A percentile compares a stretch with the other conserved stretches of the same genome.
These are phyloP conservation scores for Microctonus hyperodae DNA, from an alignment of 2,888 invertebrate genomes.

Conservation along the genomic window DNA sequence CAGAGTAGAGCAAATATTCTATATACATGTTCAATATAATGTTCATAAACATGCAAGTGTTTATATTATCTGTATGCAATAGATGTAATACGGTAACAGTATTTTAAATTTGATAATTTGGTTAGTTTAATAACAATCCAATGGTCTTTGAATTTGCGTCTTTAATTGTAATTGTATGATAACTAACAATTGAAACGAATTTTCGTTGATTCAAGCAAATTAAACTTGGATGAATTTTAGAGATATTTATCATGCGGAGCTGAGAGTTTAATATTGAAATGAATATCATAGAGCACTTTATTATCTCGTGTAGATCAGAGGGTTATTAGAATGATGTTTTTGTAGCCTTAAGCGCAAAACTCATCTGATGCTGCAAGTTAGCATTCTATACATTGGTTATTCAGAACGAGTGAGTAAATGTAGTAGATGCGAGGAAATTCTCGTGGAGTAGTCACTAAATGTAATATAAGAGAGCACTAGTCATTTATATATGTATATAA, in stretches of 20 bases:
- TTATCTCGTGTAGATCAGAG: constrained; percentile 18
- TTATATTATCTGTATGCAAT: background rate
- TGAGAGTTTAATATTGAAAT: constrained; percentile 14
- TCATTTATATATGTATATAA: background rate
- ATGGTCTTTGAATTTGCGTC: constrained; percentile 28
- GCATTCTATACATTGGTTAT: constrained; percentile 13
- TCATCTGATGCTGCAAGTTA: constrained; percentile 3
- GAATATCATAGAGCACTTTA: constrained; percentile 9
- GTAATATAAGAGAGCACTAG: background rate
- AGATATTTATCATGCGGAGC: background rate
- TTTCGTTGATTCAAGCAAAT: constrained; percentile 3
- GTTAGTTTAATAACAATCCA: background rate
- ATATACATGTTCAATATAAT: constrained; percentile 23
- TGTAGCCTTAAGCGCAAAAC: background rate
- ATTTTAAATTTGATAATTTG: constrained; percentile 44
- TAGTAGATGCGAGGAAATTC: background rate
- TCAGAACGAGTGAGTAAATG: constrained; percentile 19
- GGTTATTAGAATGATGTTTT: constrained; percentile 14
- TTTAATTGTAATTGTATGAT: constrained; percentile 13
- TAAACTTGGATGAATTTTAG: background rate
- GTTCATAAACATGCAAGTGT: constrained; percentile 10
- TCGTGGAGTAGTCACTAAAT: background rate
- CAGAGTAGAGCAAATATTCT: constrained; percentile 8
- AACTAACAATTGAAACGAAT: constrained; percentile 20
- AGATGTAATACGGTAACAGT: constrained; percentile 49